Evolutionary conservation across 2,888 invertebrate genomes (phyloP), one percentile per base, ranked within the genome.

Genomic region (Polydesmus complanatus): DNA sequence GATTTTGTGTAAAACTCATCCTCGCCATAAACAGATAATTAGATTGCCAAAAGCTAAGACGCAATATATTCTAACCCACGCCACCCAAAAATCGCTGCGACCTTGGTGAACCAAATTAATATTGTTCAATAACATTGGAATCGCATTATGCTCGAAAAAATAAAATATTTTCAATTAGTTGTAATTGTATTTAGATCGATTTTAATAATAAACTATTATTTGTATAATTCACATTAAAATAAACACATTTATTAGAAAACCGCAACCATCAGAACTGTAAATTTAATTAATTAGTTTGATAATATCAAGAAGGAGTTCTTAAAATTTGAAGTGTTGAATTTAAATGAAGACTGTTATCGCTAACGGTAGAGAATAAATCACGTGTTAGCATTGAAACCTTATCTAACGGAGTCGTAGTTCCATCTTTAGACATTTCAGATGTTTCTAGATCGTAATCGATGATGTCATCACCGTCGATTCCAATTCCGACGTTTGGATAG

Each of bases 11-110:
- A 83, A 83, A 60, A 83, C 82, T 27, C 82, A 82, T 70, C 84
- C 83, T 23, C 80, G 89, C 48, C 91, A 92, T 70, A 91, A 91
- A 70, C 89, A 89, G 74, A 84, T 84, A 81, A 75, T 82, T 19
- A 83, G 83, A 78, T 79, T 80, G 62, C 79, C 82, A 62, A 80
- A 80, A 65, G 83, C 82, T 14, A 79, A 80, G 64, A 84, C 84
- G 67, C 83, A 83, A 21, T 86, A 85, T 83, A 83, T 86, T 62
- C 70, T 90, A 62, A 83, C 87, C 1, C 84, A 84, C 72, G 87
- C 85, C 2, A 83, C 82, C 22, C 86, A 86, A 72, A 80, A 80
- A 1, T 76, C 75, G 69, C 63, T 71, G 54, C 72, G 80, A 48
- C 77, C 77, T 0, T 81, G 80, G 79, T 66, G 47, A 63, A 58